Evolutionary conservation across 2,888 invertebrate species (phyloP).

Genomic region (Gonocerus acuteangulatus): DNA sequence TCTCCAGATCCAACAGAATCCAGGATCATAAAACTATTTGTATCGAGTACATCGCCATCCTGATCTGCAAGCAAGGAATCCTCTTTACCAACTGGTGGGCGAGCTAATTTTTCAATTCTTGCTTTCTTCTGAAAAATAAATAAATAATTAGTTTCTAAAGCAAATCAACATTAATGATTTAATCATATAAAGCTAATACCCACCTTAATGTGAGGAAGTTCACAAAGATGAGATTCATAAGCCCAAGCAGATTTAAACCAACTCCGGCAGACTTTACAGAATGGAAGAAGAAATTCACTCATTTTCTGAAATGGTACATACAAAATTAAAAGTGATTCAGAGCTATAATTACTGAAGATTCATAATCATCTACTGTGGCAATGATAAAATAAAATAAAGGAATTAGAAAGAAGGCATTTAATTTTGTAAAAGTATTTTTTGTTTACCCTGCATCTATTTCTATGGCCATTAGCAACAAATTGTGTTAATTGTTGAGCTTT

Average conservation of each 20-base stretch:
- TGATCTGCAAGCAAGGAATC: constrained; percentile 13
- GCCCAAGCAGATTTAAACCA: constrained; percentile 77
- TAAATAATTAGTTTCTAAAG: background rate
- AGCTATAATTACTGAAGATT: too few relatives aligned
- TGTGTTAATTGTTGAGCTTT: too few relatives aligned
- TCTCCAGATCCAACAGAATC: constrained; percentile 80
- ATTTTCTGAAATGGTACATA: constrained; percentile 53
- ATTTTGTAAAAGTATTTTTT: background rate
- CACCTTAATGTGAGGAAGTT: constrained; percentile 73
- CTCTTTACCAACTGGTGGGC: constrained; percentile 26
- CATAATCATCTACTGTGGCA: too few relatives aligned
- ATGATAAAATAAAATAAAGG: too few relatives aligned
- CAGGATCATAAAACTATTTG: constrained; percentile 80
- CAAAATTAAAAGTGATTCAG: background rate
- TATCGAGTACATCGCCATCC: constrained; percentile 53
- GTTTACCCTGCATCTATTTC: too few relatives aligned
- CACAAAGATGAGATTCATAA: constrained; percentile 75
- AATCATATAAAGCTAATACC: too few relatives aligned
- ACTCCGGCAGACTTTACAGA: constrained; percentile 67
- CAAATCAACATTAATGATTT: too few relatives aligned
- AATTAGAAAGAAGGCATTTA: too few relatives aligned
- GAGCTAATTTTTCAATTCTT: constrained; percentile 17
- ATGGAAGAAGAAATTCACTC: constrained; percentile 76
- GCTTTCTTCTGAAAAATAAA: constrained; percentile 18
- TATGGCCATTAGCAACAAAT: too few relatives aligned